Evolutionary conservation across 2,888 invertebrate species (phyloP), one percentile per base, ranked within the genome.

Genomic region (Meliscaeva auricollis): DNA sequence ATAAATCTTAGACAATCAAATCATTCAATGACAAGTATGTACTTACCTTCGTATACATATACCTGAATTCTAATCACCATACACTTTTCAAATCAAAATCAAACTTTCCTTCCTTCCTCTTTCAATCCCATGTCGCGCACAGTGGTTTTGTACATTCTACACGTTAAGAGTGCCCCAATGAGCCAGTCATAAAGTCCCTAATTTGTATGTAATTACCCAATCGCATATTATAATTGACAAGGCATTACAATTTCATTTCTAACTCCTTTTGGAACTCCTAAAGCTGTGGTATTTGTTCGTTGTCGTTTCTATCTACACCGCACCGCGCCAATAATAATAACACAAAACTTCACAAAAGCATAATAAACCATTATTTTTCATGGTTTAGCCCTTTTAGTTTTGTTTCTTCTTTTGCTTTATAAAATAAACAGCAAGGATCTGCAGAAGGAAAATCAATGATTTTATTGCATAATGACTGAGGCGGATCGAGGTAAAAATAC

Each of bases 361-460:
- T 48, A 83, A 83, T 78, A 78, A 83, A 70, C 74, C 83, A 56
- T 44, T 60, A 64, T 46, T 64, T 64, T 64, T 64, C 64, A 46
- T 46, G 64, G 64, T 46, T 64, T 64, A 64, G 78, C 62, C 32
- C 44, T 73, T 54, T 46, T 56, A 7, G 32, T 48, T 48, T 13
- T 44, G 5, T 13, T 38, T 48, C 30, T 66, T 32, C 46, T 66
- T 66, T 35, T 66, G 32, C 30, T 62, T 44, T 44, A 26, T 22
- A 44, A 60, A 66, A 46, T 64, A 75, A 74, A 70, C 70, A 60
- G 20, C 17, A 48, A 79, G 58, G 62, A 44, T 54, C 64, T 72
- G 38, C 73, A 50, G 50, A 85, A 76, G 70, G 81, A 85, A 85
- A 85, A 85, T 85, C 85, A 77, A 85, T 85, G 85, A 81, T 81